A percentile compares a stretch with the other conserved stretches of the same genome.
These are phyloP conservation scores for Heliconius nattereri DNA, from an alignment of 1,140 invertebrate species.

Conservation along the genomic window DNA sequence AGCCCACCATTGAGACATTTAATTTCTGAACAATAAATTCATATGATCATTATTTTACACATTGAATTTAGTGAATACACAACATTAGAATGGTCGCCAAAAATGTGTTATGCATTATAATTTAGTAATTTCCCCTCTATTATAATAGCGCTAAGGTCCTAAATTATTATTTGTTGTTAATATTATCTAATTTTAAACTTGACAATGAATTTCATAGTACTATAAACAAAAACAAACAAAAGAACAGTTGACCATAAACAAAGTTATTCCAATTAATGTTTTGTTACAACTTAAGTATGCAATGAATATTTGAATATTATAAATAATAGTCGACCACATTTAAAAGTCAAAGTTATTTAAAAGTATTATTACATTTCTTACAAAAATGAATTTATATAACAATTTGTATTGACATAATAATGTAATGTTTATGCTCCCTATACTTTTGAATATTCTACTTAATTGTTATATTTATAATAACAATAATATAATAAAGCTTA, in stretches of 20 bases:
- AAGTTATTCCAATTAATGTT: background rate
- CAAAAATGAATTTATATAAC: background rate
- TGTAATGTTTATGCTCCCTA: background rate
- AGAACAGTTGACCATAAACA: constrained; percentile 18
- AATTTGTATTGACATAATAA: background rate
- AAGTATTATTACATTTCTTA: background rate
- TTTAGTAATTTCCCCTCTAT: constrained; percentile 25
- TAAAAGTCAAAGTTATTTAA: background rate
- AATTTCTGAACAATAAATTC: constrained; percentile 44
- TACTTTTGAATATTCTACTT: background rate
- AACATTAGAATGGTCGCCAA: constrained; percentile 38
- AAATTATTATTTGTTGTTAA: constrained; percentile 24
- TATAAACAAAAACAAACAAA: constrained; percentile 22
- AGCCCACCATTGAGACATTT: constrained; percentile 46
- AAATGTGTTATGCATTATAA: constrained; percentile 27
- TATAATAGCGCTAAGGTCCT: constrained; percentile 19
- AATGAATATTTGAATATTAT: background rate
- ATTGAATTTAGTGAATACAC: constrained; percentile 38
- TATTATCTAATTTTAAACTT: constrained; percentile 30
- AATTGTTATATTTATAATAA: too few species aligned
- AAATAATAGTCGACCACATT: background rate
- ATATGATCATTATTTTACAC: constrained; percentile 40
- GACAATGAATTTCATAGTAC: constrained; percentile 33
- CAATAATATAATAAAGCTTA: too few species aligned
- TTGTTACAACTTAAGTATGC: background rate